These are phyloP conservation scores for Melitaea cinxia DNA, from an alignment of 1,140 invertebrate genomes.

Conservation along the genomic window DNA sequence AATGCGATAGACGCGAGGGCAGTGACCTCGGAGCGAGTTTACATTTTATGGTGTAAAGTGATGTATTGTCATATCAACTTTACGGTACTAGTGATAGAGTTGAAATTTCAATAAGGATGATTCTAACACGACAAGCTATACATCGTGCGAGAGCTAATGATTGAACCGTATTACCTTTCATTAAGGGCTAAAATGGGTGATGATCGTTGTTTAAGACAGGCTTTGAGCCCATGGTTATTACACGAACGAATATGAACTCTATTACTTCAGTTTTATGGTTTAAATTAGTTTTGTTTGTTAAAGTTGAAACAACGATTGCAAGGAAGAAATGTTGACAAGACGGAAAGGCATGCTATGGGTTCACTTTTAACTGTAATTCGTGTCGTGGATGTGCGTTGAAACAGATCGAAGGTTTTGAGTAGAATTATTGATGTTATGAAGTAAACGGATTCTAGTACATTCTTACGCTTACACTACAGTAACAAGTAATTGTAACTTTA, in stretches of 20 bases:
- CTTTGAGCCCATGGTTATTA: constrained; percentile 5
- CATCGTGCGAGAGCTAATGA: constrained; percentile 8
- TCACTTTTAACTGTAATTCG: constrained; percentile 26
- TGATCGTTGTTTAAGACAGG: constrained; percentile 15
- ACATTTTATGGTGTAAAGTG: constrained; percentile 44
- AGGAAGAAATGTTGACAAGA: constrained; percentile 27
- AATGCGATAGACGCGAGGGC: constrained; percentile 40
- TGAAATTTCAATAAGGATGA: not conserved
- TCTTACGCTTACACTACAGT: too few relatives aligned
- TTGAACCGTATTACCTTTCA: constrained; percentile 24
- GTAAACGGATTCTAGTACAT: too few relatives aligned
- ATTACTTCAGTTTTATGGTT: constrained; percentile 1
- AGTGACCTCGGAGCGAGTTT: constrained; percentile 50
- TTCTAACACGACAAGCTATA: constrained; percentile 5
- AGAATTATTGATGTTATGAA: constrained; percentile 3
- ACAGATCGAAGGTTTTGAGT: constrained; percentile 4
- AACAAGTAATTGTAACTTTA: too few relatives aligned
- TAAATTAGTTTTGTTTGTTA: not conserved
- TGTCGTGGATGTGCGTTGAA: constrained; percentile 15
- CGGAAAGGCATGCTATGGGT: constrained; percentile 26
- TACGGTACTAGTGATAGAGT: not conserved
- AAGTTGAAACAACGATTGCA: constrained; percentile 8
- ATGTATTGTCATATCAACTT: constrained; percentile 17
- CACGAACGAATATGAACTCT: not conserved
- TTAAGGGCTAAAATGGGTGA: constrained; percentile 25